phyloP scores from a whole-genome alignment of 1,140 invertebrate genomes.

The Hypsibius dujardini region DNA sequence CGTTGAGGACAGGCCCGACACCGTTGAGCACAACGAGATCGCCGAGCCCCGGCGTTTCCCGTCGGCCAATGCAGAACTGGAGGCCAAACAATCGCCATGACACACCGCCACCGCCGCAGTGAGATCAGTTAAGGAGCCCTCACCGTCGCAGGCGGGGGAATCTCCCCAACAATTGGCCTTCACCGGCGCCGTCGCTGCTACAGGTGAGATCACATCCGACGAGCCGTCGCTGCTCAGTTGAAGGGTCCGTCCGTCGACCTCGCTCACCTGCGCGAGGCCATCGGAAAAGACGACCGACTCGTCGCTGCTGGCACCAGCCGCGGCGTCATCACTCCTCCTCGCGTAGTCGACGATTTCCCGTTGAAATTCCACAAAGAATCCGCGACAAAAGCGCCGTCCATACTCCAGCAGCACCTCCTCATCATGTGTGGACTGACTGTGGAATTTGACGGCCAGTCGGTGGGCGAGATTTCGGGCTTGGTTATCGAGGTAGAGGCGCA shows the following conservation, averaged over 20 bases:
- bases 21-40: neutral
- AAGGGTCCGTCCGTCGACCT: neutral
- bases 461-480: too few species aligned
- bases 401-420: neutral
- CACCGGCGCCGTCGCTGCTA: neutral
- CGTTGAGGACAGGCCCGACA: neutral
- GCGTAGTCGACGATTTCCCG: neutral
- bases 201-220: too few species aligned
- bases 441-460: too few species aligned
- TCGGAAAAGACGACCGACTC: neutral
- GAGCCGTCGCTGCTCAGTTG: neutral
- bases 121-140: neutral
- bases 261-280: neutral
- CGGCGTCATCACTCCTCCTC: neutral
- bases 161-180: neutral
- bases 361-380: conserved; percentile 2
- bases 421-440: too few species aligned
- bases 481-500: too few species aligned
- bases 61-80: neutral
- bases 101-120: neutral
- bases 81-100: neutral
- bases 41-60: neutral
- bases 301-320: neutral
- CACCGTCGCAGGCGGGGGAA: neutral
- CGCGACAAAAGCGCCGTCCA: neutral